A percentile compares a stretch with the other conserved stretches of the same genome.
These are phyloP conservation scores for Myioborus miniatus DNA, from an alignment of 2,797 vertebrate genomes.

Conservation along the genomic window DNA sequence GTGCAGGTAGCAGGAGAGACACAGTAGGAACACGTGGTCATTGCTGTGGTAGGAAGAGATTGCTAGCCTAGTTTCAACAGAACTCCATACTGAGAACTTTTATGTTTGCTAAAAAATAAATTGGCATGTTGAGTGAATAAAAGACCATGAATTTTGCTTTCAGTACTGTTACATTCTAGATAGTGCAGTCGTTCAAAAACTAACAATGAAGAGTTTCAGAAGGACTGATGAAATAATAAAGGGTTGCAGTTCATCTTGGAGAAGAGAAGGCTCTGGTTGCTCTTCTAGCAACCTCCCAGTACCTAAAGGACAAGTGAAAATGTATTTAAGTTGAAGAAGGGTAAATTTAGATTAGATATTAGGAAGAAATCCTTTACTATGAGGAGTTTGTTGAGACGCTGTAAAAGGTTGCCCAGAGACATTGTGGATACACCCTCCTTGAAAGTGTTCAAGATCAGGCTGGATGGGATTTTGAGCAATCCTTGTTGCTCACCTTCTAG, in stretches of 20 bases:
- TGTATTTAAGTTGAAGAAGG: neutral
- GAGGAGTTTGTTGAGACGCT: neutral
- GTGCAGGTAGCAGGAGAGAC: neutral
- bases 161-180: neutral
- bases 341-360: neutral
- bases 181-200: neutral
- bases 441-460: neutral
- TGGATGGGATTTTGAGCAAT: too few relatives aligned
- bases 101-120: neutral
- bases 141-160: neutral
- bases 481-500: too few relatives aligned
- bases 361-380: neutral
- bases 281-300: neutral
- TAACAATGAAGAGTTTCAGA: neutral
- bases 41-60: neutral
- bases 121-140: neutral
- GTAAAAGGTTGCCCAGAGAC: neutral
- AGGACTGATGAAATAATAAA: neutral
- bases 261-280: neutral
- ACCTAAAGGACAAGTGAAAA: neutral
- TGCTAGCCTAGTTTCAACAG: neutral
- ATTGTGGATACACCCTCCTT: rapidly evolving
- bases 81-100: neutral
- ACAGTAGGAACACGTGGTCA: neutral
- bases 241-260: neutral